Evolutionary conservation across 1,140 invertebrate genomes (phyloP), one percentile per base, ranked within the genome.

Genomic region (Zaprionus nigranus): DNA sequence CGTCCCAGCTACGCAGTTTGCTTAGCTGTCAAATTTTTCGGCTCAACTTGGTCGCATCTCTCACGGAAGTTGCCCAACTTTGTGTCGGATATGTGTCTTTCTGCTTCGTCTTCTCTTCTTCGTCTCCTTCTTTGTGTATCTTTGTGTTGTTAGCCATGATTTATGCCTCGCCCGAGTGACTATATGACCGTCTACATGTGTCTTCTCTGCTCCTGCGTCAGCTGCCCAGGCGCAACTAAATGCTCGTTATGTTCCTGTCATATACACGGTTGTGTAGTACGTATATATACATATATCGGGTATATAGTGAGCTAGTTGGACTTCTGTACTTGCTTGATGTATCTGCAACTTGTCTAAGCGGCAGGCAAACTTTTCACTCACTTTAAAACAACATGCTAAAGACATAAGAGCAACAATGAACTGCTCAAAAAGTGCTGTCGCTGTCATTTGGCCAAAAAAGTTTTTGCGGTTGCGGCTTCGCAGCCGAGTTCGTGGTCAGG

Each of bases 401-500:
- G 72, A 69, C 66, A 54, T 20, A 60, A 70, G 59, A 68, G 36
- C 71, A 74, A 68, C 57, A 68, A 60, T 60, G 64, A 74, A 61
- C 59, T 69, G 66, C 30, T 75, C 59, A 69, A 51, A 70, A 63
- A 56, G 58, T 62, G 51, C 51, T 62, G 65, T 62, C 34, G 65
- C 65, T 75, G 72, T 75, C 66, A 63, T 70, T 79, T 82, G 76
- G 68, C 62, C 65, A 59, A 20, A 79, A 86, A 86, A 38, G n/a
- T n/a, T 86, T 86, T 56, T 64, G 61, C 70, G 67, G 71, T 56
- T 64, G 61, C 70, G 67, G 71, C 26, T 67, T 12, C 20, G 24
- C 62, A 70, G 54, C 82, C 82, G 28, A 24, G 63, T 60, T 61
- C 36, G 51, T 69, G 69, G 71, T 56, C 68, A 87, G 82, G 83